Evolutionary conservation across 2,113 vertebrate genomes (phyloP).

Genomic region (Oenanthe melanoleuca): DNA sequence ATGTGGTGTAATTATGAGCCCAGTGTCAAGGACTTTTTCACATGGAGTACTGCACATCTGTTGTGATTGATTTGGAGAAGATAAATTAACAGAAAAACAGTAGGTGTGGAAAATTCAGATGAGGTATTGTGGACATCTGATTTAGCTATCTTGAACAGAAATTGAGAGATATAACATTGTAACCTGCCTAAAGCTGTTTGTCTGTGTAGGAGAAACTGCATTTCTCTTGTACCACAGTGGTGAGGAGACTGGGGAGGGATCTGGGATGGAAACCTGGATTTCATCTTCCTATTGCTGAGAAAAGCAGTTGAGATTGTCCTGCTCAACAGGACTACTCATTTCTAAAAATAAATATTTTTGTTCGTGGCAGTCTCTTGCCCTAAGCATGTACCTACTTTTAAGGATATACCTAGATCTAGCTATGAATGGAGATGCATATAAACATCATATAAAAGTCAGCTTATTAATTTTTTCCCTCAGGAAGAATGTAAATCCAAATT

Average conservation of each 20-base stretch:
- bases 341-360: background rate
- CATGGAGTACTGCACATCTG: background rate
- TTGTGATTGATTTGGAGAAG: background rate
- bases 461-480: background rate
- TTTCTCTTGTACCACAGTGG: background rate
- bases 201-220: background rate
- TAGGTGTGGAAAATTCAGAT: accelerated
- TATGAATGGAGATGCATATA: background rate
- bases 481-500: background rate
- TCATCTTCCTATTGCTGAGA: background rate
- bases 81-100: background rate
- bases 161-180: background rate
- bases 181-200: background rate
- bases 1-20: background rate
- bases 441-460: background rate
- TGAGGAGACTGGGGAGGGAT: background rate
- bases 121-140: background rate
- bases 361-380: background rate
- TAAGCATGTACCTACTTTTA: background rate
- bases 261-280: background rate
- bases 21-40: background rate
- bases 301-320: background rate
- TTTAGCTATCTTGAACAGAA: background rate
- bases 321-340: background rate
- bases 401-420: background rate